These are phyloP conservation scores for Tenodera sinensis DNA, from an alignment of 2,888 invertebrate species.

Conservation along the genomic window DNA sequence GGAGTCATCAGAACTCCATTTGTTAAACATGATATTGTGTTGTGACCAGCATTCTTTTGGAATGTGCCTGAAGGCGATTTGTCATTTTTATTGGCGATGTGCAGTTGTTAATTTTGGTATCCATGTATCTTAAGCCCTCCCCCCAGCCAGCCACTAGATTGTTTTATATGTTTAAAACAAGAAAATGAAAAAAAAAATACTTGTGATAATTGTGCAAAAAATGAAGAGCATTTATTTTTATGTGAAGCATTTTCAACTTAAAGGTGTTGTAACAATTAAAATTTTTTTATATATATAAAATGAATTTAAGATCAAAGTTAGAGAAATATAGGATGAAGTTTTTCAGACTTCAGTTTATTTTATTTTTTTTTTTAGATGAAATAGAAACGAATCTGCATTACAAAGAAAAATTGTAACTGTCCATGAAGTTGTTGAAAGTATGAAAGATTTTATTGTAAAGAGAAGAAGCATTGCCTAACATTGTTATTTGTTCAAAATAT, in stretches of 20 bases:
- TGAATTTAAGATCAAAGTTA: neutral
- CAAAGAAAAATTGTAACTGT: neutral
- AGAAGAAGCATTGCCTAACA: conserved; percentile 2
- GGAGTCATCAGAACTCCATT: neutral
- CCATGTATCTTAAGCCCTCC: neutral
- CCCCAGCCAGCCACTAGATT: neutral
- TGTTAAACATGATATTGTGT: conserved; percentile 3
- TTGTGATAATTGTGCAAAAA: conserved; percentile 28
- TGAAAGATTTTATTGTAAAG: conserved; percentile 15
- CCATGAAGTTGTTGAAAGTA: conserved; percentile 4
- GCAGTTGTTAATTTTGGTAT: conserved; percentile 15
- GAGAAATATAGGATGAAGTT: neutral
- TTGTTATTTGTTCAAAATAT: conserved; percentile 21
- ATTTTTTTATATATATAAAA: neutral
- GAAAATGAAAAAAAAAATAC: neutral
- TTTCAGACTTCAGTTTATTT: neutral
- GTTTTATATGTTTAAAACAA: conserved; percentile 21
- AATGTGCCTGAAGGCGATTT: conserved; percentile 5
- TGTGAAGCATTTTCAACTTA: conserved; percentile 33
- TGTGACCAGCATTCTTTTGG: neutral
- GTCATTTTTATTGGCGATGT: neutral
- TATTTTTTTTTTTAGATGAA: neutral
- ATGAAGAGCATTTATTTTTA: conserved; percentile 35
- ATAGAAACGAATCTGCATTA: neutral
- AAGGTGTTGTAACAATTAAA: conserved; percentile 4